phyloP scores from a whole-genome alignment of 2,888 invertebrate genomes.

The Drosophila rellima region DNA sequence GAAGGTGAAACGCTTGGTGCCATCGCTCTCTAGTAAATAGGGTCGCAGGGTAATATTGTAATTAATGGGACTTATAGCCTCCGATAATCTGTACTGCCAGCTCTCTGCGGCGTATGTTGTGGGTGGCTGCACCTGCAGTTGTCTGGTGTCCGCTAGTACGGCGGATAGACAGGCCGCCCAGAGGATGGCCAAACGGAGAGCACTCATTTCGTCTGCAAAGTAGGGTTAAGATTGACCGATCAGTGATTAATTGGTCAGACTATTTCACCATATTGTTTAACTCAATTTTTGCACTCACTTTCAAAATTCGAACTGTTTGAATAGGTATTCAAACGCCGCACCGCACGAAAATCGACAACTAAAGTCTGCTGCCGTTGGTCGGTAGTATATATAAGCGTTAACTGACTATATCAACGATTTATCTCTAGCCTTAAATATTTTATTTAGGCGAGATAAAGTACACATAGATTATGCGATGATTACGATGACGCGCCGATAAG shows the following conservation, averaged over 20 bases:
- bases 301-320: constrained; percentile 12
- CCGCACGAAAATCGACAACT: constrained; percentile 52
- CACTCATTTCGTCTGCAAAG: constrained; percentile 53
- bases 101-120: constrained; percentile 39
- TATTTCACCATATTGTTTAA: constrained; percentile 37
- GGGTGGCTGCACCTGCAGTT: constrained; percentile 32
- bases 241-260: too few species aligned
- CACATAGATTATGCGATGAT: constrained; percentile 66
- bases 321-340: constrained; percentile 19
- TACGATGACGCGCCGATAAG: constrained; percentile 59
- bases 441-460: constrained; percentile 70
- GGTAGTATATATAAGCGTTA: constrained; percentile 56
- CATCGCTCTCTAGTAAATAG: constrained; percentile 85
- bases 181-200: constrained; percentile 50
- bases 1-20: constrained; percentile 79
- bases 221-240: constrained; percentile 17
- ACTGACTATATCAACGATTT: constrained; percentile 45
- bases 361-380: constrained; percentile 32
- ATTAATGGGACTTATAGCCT: constrained; percentile 86
- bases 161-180: constrained; percentile 62
- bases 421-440: constrained; percentile 66
- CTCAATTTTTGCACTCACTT: constrained; percentile 45
- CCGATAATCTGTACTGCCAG: constrained; percentile 74
- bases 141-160: constrained; percentile 49
- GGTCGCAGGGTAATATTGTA: constrained; percentile 87